These are phyloP conservation scores for Pseudopleuronectes americanus DNA, from an alignment of 2,797 vertebrate species.

Conservation along the genomic window DNA sequence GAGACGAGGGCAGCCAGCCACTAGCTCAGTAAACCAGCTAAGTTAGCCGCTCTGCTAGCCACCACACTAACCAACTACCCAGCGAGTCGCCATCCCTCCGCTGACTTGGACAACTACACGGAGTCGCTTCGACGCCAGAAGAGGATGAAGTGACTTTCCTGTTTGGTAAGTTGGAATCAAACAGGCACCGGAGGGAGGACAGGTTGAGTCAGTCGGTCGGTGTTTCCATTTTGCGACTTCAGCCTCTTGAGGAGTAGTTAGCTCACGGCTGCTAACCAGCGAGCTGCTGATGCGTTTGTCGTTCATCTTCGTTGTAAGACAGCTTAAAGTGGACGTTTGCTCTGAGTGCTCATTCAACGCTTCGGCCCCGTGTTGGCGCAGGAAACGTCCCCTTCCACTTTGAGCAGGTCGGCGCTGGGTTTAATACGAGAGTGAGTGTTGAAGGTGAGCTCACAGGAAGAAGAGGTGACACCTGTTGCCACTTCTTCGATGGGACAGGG, in stretches of 20 bases:
- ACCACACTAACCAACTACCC: slow-evolving; percentile 1
- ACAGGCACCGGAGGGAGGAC: slow-evolving; percentile 38
- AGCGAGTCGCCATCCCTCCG: too few species aligned
- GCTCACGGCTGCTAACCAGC: slow-evolving; percentile 59
- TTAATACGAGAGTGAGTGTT: too few species aligned
- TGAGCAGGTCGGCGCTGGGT: slow-evolving; percentile 5
- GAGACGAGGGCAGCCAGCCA: slow-evolving; percentile 69
- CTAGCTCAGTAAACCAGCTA: slow-evolving; percentile 68
- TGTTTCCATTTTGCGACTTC: slow-evolving; percentile 72
- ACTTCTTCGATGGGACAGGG: not conserved
- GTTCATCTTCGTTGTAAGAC: not conserved
- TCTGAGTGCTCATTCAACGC: not conserved
- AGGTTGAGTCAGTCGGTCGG: slow-evolving; percentile 44
- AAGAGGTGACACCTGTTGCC: slow-evolving; percentile 61
- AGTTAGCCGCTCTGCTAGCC: slow-evolving; percentile 60
- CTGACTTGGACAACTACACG: not conserved
- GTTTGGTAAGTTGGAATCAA: slow-evolving; percentile 71
- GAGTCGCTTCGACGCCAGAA: slow-evolving; percentile 31
- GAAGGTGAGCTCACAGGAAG: slow-evolving; percentile 24
- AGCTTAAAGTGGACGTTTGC: too few species aligned
- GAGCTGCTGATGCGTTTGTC: slow-evolving; percentile 35
- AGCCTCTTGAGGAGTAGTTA: slow-evolving; percentile 62
- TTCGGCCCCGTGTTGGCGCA: too few species aligned
- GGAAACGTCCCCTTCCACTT: not conserved
- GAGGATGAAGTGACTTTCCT: slow-evolving; percentile 30